phyloP scores from a whole-genome alignment of 2,113 vertebrate species.

The Delphinus delphis region DNA sequence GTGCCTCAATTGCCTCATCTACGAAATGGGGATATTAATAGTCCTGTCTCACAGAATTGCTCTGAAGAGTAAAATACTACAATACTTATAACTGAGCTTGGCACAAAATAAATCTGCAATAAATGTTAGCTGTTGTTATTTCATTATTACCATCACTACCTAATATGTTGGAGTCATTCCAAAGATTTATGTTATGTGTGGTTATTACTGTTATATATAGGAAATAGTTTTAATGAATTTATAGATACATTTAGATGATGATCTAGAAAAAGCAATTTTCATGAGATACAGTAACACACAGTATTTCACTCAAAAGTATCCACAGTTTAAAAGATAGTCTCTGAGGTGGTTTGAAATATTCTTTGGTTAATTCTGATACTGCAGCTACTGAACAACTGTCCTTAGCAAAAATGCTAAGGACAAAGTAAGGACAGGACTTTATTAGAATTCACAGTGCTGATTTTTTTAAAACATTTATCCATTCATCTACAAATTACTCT shows the following conservation, averaged over 20 bases:
- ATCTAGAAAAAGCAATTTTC: neutral
- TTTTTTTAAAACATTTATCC: neutral
- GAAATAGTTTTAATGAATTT: neutral
- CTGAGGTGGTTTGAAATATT: neutral
- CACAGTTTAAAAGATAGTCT: neutral
- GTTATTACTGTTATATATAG: neutral
- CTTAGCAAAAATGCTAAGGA: neutral
- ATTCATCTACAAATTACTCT: neutral
- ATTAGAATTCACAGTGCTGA: neutral
- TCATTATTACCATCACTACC: neutral
- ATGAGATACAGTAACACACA: neutral
- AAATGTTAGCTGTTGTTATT: neutral
- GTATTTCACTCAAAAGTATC: conserved; percentile 5
- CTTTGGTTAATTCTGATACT: neutral
- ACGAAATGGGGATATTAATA: neutral
- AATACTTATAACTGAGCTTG: neutral
- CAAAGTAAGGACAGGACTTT: neutral
- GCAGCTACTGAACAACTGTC: neutral
- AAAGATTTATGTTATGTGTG: neutral
- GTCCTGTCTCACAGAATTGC: neutral
- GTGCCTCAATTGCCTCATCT: conserved; percentile 1
- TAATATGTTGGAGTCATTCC: neutral
- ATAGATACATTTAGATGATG: neutral
- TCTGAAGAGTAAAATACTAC: neutral
- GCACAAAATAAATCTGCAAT: neutral